Evolutionary conservation across 2,888 invertebrate genomes (phyloP), one percentile per base, ranked within the genome.

Genomic region (Microplitis deprimator): DNA sequence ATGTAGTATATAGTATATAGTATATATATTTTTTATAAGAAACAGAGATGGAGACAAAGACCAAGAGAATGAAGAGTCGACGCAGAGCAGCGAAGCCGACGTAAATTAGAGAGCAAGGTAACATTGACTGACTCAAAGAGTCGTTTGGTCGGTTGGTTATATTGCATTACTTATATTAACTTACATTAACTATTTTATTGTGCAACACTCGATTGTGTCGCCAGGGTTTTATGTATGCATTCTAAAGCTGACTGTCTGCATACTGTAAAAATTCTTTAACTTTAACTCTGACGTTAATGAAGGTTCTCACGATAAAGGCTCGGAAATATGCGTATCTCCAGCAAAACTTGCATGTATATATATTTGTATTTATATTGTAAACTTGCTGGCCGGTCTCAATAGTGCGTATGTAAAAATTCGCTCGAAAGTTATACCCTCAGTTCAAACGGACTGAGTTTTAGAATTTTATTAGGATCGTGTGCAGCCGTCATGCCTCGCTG

Each of bases 241-340:
- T 20, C 20, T 38, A 20, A 8, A 67, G 50, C 1, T 10, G 10
- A 65, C 29, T 64, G 29, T 29, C 29, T 65, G 17, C 64, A 65
- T 10, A 65, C 64, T 29, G 6, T 13, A 6, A 16, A 69, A 69
- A 40, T 17, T 41, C 69, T 69, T 8, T 40, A 64, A 69, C 69
- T n/a, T n/a, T n/a, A n/a, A n/a, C n/a, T n/a, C n/a, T 20, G 75
- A 65, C 70, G 65, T 50, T 75, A 70, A 75, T 75, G 70, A 75
- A 75, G 64, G 62, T 70, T 70, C 75, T 75, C 75, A 75, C 64
- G 75, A 70, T 69, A 70, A 75, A 69, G 70, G 70, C 41, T 67
- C 38, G 8, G 3, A 38, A 38, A 67, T 16, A 67, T 67, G 7
- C 13, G n/a, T 67, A 67, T 8, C 3, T 29, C 62, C 62, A 17